Evolutionary conservation across 2,888 invertebrate genomes (phyloP), one percentile per base, ranked within the genome.

Genomic region (Lamellibrachia satsuma): DNA sequence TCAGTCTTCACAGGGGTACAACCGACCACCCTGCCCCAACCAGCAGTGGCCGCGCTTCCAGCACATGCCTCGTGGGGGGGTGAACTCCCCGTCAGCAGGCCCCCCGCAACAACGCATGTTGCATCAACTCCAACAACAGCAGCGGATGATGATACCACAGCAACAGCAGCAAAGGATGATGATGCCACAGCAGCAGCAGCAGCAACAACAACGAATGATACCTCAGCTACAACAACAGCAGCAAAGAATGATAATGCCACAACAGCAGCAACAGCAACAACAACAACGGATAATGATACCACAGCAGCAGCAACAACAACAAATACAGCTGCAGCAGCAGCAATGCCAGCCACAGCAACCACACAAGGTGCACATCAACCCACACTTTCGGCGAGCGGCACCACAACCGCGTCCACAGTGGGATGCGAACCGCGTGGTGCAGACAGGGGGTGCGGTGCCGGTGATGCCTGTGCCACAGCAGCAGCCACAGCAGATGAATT

Each of bases 391-490:
- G 22, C 75, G 75, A 75, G 22, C 75, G 6, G 75, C 75, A 22
- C 75, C 75, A 75, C 75, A 75, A n/a, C 75, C 75, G n/a, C 75
- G 75, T 75, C 75, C 75, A 75, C 75, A 75, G 75, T 75, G 75
- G 75, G 75, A 75, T 22, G 75, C 75, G 22, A 75, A 75, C 75
- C 75, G 75, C 75, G 22, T 75, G 75, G 75, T 75, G 75, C 75
- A 75, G 75, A 22, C 75, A 15, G 22, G 6, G 22, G 75, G 6
- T 1, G 22, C 75, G 22, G 75, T 75, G 75, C 15, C n/a, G n/a
- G 4, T n/a, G n/a, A n/a, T n/a, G 6, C 75, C 75, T 22, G n/a
- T 75, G 75, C 11, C 75, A 75, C 75, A 75, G 22, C 75, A 75
- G 22, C 75, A 75, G 22, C 75, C 75, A 75, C 75, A 75, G 75